Conservation (phyloP, 2,888 invertebrate genomes). For the Seira ritae region DNA sequence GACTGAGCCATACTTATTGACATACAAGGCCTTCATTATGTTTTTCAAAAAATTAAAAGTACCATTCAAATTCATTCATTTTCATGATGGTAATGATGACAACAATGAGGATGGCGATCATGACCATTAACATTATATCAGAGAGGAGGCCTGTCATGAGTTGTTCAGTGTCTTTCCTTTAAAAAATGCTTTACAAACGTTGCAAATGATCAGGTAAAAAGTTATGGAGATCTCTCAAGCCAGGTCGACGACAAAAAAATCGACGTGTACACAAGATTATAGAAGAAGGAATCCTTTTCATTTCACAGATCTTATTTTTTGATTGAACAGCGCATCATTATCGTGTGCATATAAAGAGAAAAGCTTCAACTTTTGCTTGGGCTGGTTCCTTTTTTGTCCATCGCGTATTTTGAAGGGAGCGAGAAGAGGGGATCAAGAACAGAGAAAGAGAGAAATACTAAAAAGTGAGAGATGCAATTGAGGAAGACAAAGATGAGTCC, state of each 20-base stretch:
- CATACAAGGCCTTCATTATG: constrained; percentile 29
- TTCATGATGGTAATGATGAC: no score
- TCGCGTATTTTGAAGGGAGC: constrained; percentile 12
- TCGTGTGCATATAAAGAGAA: constrained; percentile 37
- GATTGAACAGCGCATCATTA: constrained; percentile 2
- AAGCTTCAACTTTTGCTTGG: background rate
- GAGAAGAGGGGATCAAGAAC: constrained; percentile 1
- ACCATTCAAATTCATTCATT: constrained; percentile 1
- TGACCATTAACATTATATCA: background rate
- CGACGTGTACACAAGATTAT: no score
- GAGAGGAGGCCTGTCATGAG: no score
- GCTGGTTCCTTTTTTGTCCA: constrained; percentile 50
- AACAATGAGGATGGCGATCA: background rate
- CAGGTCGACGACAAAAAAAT: no score
- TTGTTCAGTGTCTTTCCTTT: no score
- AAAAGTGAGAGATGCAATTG: constrained; percentile 41
- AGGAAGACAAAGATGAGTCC: constrained; percentile 45
- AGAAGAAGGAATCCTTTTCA: no score
- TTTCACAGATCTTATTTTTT: background rate
- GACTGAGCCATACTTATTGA: background rate
- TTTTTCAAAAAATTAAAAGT: background rate
- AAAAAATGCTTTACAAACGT: no score
- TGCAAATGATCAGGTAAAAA: no score
- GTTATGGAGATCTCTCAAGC: no score
- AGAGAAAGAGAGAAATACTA: constrained; percentile 19